Evolutionary conservation across 2,888 invertebrate species (phyloP).

Genomic region (Tetropium fuscum): DNA sequence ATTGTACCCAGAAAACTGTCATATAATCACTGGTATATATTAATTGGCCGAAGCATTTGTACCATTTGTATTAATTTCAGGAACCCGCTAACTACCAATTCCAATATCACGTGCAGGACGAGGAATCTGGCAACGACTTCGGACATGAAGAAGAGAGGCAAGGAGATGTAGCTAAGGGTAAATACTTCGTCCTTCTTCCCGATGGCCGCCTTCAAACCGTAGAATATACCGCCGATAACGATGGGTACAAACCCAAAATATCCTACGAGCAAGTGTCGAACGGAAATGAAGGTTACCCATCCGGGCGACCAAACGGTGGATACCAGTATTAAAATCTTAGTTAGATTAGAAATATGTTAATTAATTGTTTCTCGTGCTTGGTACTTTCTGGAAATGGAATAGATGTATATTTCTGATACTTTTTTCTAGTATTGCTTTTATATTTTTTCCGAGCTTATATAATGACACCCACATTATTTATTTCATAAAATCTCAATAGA

Average conservation of each 20-base stretch:
- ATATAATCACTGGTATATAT: not conserved
- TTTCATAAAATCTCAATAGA: too few relatives aligned
- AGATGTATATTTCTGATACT: too few relatives aligned
- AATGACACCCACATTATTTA: too few relatives aligned
- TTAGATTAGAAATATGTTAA: constrained; percentile 6
- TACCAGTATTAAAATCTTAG: constrained; percentile 56
- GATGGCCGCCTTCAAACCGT: constrained; percentile 77
- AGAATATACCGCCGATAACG: constrained; percentile 74
- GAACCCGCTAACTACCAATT: constrained; percentile 73
- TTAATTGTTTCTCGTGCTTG: constrained; percentile 19
- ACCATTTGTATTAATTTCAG: constrained; percentile 44
- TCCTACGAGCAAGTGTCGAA: constrained; percentile 68
- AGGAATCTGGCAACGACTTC: constrained; percentile 76
- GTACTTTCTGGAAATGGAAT: constrained; percentile 13
- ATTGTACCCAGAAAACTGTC: too few relatives aligned
- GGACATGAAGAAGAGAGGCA: constrained; percentile 75
- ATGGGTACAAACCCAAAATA: constrained; percentile 75
- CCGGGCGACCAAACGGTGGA: constrained; percentile 54
- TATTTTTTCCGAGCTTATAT: too few relatives aligned
- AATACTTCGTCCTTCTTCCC: constrained; percentile 76
- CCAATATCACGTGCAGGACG: constrained; percentile 75
- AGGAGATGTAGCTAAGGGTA: constrained; percentile 76
- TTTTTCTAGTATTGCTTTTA: too few relatives aligned
- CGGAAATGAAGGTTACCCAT: constrained; percentile 42
- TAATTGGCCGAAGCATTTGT: not conserved